A percentile compares a stretch with the other conserved stretches of the same genome.
Evolutionary conservation across 2,797 vertebrate genomes (phyloP).

Genomic region (Squalus acanthias): DNA sequence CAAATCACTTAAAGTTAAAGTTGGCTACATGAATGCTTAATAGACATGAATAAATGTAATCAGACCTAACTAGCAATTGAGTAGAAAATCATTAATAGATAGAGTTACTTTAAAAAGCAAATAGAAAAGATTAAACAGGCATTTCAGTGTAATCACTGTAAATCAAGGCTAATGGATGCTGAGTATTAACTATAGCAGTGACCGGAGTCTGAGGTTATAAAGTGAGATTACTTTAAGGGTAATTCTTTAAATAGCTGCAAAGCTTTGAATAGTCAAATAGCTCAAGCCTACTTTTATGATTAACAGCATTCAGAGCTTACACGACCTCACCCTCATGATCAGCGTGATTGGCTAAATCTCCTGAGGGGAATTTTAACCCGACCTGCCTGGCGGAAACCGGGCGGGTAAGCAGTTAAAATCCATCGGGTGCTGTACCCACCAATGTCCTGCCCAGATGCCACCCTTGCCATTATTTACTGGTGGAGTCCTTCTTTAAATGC

Average conservation of each 20-base stretch:
- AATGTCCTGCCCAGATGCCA: too few species aligned
- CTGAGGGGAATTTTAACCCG: too few species aligned
- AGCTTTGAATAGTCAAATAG: too few species aligned
- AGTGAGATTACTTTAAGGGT: neutral
- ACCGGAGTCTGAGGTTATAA: neutral
- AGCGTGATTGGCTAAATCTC: too few species aligned
- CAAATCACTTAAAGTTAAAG: neutral
- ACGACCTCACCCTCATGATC: too few species aligned
- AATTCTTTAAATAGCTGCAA: neutral
- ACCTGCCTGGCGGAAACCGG: too few species aligned
- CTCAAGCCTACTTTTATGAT: too few species aligned
- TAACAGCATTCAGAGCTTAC: too few species aligned
- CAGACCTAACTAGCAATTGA: neutral
- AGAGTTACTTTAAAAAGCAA: neutral
- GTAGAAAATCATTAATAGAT: neutral
- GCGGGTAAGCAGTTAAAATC: too few species aligned
- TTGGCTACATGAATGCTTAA: neutral
- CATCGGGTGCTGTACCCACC: too few species aligned
- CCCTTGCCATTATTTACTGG: too few species aligned
- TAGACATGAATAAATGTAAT: neutral
- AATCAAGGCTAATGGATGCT: neutral
- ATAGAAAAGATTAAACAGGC: neutral
- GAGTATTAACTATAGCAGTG: neutral
- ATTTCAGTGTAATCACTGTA: neutral
- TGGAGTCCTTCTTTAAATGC: too few species aligned